Evolutionary conservation across 2,797 vertebrate species (phyloP).

Genomic region (Phylloscopus collybita): DNA sequence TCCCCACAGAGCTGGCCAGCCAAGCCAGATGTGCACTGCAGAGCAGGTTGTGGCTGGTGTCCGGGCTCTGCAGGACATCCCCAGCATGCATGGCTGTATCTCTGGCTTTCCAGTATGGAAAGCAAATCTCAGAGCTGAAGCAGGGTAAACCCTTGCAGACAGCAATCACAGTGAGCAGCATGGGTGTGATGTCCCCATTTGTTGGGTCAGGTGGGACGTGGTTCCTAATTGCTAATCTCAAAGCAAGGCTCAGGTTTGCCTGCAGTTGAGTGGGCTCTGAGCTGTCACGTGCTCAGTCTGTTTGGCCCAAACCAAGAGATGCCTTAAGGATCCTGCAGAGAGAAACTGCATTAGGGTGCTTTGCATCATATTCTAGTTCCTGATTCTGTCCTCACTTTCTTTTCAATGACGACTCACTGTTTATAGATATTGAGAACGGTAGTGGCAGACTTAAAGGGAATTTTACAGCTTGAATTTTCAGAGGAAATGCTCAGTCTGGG

Average conservation of each 20-base stretch:
- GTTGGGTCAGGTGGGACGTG: neutral
- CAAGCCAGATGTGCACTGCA: neutral
- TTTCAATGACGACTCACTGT: neutral
- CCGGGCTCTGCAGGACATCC: neutral
- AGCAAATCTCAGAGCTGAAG: neutral
- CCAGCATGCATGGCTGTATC: neutral
- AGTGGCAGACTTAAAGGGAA: neutral
- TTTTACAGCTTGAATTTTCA: neutral
- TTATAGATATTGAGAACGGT: neutral
- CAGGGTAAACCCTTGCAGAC: neutral
- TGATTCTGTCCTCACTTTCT: neutral
- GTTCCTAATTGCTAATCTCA: neutral
- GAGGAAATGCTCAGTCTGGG: neutral
- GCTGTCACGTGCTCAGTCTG: fast-evolving
- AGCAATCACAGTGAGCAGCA: neutral
- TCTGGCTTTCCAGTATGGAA: neutral
- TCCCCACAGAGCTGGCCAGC: neutral
- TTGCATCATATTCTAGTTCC: neutral
- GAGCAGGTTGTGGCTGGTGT: neutral
- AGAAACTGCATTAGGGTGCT: neutral
- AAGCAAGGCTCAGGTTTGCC: neutral
- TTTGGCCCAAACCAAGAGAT: neutral
- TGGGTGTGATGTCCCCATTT: neutral
- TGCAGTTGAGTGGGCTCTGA: neutral
- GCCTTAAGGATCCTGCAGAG: neutral